Base-by-base conservation (phyloP, 2,113 vertebrate species). In the Cephalopterus ornatus region DNA sequence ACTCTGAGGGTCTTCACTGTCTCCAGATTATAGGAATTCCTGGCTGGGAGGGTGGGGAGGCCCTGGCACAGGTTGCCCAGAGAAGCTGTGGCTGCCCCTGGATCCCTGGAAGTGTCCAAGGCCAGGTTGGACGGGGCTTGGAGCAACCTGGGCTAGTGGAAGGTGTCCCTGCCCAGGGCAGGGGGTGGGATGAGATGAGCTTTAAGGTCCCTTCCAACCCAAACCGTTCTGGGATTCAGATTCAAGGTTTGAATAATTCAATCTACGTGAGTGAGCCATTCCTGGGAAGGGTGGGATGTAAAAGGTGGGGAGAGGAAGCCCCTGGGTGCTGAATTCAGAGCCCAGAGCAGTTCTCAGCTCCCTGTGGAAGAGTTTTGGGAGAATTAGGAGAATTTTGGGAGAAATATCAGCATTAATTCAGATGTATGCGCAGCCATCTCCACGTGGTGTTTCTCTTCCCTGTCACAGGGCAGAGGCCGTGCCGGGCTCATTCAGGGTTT, bases 191-290 rank as follows among this genome's bases (percentile, higher is more conserved):
- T 4, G 1, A 3, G 8, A 12, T 56, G 67, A 14, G 3, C 9
- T 80, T 73, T 33, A 7, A 37, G 1, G 2, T 74, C 52, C 27
- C 8, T 46, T 24, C 44, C 33, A 14, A 1, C 68, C 44, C 70
- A 46, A 20, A 52, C 46, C 61, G 8, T 14, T 1, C 26, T 24
- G 46, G 15, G 15, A 30, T 67, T 46, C 52, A 13, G 8, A 24
- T 8, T 44, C 37, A 61, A 44, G 8, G 3, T 20, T 5, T 11
- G 73, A 52, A 23, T 20, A 15, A 59, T 52, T 44, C 7, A 2
- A 0, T 32, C 7, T 50, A 0, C 55, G 5, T 4, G 30, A 6
- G 58, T 0, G 11, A 67, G 14, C 2, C 1, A 0, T 39, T 78
- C 35, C 71, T 33, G 72, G 77, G 52, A 58, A 67, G 20, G 41